Evolutionary conservation across 1,140 invertebrate genomes (phyloP), one percentile per base, ranked within the genome.

Genomic region (Panulirus ornatus): DNA sequence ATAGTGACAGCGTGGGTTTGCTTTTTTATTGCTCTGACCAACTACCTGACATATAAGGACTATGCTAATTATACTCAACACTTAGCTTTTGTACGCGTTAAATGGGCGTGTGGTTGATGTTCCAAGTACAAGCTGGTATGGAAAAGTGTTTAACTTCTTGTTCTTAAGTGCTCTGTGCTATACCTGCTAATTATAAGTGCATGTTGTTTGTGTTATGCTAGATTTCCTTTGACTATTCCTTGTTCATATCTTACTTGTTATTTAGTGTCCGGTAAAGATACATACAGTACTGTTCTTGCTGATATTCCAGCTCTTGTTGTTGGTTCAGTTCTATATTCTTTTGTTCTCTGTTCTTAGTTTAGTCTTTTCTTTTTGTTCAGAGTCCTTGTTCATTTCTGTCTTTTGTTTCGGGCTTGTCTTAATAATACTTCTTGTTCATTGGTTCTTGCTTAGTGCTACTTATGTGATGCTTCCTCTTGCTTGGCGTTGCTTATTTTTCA

Each of bases 11-110:
- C 70, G 79, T 83, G 54, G 78, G 79, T 58, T 83, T 75, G 78
- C 79, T 83, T 89, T 89, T 89, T 89, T 89, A 47, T 51, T 73
- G 78, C 88, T 42, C 14, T 27, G 71, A 81, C 79, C 88, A 27
- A 30, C 47, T 11, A 30, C 47, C 71, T 22, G 88, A 89, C 88
- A 75, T 89, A 89, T 89, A 89, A 84, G 88, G 88, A 58, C 78
- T 89, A 89, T 89, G 88, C 88, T 89, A 89, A 89, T 89, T 83
- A 89, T 73, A 34, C 81, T 42, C 76, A 89, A 89, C 88, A 89
- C 88, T 83, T 89, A 89, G 78, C 88, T 89, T 89, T 89, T 89
- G 88, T 89, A 81, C 54, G 88, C 42, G 88, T 89, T 89, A 89
- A 89, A 83, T 83, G 88, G 81, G 58, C 75, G 70, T 30, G 58